A percentile compares a stretch with the other conserved stretches of the same genome.
Conservation (phyloP, 2,888 invertebrate species). For the Meteorus cinctellus region DNA sequence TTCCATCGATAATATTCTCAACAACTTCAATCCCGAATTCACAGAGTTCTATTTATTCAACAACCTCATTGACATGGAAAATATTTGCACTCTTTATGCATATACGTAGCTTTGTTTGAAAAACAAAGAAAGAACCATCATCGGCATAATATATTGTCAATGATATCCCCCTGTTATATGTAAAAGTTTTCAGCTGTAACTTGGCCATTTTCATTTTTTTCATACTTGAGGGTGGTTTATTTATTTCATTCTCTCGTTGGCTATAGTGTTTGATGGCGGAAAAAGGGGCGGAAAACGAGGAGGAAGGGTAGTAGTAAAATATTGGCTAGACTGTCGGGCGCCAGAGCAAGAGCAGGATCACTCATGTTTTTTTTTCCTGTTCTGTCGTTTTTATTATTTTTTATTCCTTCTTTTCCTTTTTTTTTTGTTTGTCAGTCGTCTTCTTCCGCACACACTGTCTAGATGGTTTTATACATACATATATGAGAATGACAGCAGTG, state of each 20-base stretch:
- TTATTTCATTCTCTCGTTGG: conserved; percentile 10
- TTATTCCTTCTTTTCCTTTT: not conserved
- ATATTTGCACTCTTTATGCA: too few species aligned
- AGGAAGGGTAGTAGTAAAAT: conserved; percentile 62
- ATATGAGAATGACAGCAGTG: conserved; percentile 12
- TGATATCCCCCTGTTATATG: not conserved
- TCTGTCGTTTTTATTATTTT: too few species aligned
- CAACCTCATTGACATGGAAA: too few species aligned
- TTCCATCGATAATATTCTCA: too few species aligned
- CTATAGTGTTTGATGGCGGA: not conserved
- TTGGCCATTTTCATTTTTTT: not conserved
- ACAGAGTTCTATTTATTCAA: too few species aligned
- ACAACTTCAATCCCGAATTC: too few species aligned
- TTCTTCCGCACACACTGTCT: conserved; percentile 15
- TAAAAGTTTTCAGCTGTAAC: not conserved
- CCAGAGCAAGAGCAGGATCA: conserved; percentile 48
- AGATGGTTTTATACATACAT: not conserved
- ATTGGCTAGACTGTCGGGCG: conserved; percentile 68
- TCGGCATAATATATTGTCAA: too few species aligned
- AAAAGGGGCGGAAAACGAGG: conserved; percentile 37
- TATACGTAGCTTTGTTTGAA: too few species aligned
- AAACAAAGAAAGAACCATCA: too few species aligned
- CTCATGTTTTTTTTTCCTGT: conserved; percentile 25
- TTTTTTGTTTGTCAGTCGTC: conserved; percentile 20
- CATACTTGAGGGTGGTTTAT: not conserved